Percentiles rank a stretch among this genome's conserved stretches.
These are phyloP conservation scores for Tapirus terrestris DNA, from an alignment of 2,113 vertebrate genomes.

Conservation along the genomic window DNA sequence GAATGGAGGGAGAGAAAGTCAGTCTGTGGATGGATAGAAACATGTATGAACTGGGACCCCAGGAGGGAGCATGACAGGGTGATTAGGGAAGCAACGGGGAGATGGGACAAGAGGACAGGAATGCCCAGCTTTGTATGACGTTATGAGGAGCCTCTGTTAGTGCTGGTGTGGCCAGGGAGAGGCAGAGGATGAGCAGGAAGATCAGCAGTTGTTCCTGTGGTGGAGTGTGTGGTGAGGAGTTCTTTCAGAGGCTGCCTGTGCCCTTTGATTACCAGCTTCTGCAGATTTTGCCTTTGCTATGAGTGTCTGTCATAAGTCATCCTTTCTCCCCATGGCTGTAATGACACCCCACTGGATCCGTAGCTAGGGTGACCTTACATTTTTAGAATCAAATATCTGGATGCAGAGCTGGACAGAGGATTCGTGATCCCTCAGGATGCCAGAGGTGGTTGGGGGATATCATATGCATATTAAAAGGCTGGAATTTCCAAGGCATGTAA, in stretches of 20 bases:
- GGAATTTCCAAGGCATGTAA: background rate
- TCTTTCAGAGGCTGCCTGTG: background rate
- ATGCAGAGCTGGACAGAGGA: background rate
- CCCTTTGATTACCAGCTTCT: background rate
- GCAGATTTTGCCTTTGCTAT: background rate
- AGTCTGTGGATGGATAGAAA: background rate
- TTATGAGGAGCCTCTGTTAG: background rate
- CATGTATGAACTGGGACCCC: background rate
- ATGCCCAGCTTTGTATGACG: background rate
- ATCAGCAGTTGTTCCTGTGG: accelerated
- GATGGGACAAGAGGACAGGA: background rate
- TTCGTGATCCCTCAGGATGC: background rate
- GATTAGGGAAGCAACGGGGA: background rate
- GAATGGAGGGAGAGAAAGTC: background rate
- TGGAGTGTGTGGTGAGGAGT: accelerated
- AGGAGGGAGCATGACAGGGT: no score
- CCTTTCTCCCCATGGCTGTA: background rate
- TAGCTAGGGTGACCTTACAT: background rate
- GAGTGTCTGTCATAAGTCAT: accelerated
- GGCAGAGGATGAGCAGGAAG: background rate
- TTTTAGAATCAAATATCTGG: background rate
- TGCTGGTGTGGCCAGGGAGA: background rate
- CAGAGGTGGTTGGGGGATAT: background rate
- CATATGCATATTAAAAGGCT: background rate
- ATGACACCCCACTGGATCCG: background rate